Conservation (phyloP, 2,888 invertebrate genomes). For the Limenitis camilla region DNA sequence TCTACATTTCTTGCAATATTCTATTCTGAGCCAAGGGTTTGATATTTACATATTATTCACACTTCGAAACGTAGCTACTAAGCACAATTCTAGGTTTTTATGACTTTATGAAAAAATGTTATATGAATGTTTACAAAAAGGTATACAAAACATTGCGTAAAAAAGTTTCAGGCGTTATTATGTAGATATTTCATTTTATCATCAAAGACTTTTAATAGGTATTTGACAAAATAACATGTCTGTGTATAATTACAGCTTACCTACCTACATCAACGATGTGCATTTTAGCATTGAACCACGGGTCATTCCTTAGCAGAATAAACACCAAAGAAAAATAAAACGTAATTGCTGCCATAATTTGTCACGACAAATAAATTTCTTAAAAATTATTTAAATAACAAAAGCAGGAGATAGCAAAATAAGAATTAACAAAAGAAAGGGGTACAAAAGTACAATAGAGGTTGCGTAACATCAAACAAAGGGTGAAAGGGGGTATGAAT, state of each 20-base stretch:
- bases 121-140: too few species aligned
- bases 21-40: conserved; percentile 12
- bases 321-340: not conserved
- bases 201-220: too few species aligned
- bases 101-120: too few species aligned
- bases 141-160: too few species aligned
- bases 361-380: conserved; percentile 11
- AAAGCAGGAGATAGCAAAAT: conserved; percentile 26
- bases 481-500: conserved; percentile 64
- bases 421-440: conserved; percentile 55
- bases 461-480: conserved; percentile 60
- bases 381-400: conserved; percentile 29
- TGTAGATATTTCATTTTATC: too few species aligned
- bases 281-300: not conserved
- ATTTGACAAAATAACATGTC: too few species aligned
- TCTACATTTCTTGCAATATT: conserved; percentile 12
- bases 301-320: conserved; percentile 3
- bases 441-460: conserved; percentile 38
- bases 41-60: conserved; percentile 16
- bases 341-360: conserved; percentile 11
- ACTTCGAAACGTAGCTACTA: not conserved
- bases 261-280: not conserved
- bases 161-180: too few species aligned
- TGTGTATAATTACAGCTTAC: not conserved
- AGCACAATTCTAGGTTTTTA: not conserved